phyloP scores from a whole-genome alignment of 2,888 invertebrate genomes.

The Oeneis ivallda region DNA sequence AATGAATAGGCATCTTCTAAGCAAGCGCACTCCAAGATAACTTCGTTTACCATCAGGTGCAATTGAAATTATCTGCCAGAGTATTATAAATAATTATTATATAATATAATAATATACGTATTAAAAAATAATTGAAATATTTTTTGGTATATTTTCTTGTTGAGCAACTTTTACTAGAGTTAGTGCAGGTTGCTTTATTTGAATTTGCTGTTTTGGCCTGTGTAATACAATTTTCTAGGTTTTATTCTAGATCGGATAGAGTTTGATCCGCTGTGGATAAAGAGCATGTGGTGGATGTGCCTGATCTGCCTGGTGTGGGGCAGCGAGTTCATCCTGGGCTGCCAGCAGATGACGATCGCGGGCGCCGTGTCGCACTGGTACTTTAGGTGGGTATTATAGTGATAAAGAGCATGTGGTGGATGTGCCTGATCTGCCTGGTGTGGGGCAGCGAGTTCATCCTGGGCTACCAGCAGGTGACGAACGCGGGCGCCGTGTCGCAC shows the following conservation, averaged over 20 bases:
- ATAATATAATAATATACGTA: too few relatives aligned
- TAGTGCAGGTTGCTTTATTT: neutral
- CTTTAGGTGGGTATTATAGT: conserved; percentile 85
- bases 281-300: conserved; percentile 97
- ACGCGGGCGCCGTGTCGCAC: conserved; percentile 94
- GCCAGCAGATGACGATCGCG: conserved; percentile 96
- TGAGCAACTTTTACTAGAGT: too few relatives aligned
- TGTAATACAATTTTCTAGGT: conserved; percentile 48
- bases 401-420: conserved; percentile 97
- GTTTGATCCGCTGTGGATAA: conserved; percentile 90
- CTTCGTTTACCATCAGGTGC: too few relatives aligned
- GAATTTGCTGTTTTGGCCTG: neutral
- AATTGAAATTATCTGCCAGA: too few relatives aligned
- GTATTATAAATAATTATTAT: too few relatives aligned
- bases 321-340: conserved; percentile 95
- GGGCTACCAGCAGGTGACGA: conserved; percentile 96
- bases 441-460: conserved; percentile 98
- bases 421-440: conserved; percentile 93
- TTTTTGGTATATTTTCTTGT: too few relatives aligned
- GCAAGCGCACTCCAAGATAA: too few relatives aligned
- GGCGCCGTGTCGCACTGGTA: conserved; percentile 97
- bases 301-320: conserved; percentile 95
- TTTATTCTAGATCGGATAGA: conserved; percentile 82
- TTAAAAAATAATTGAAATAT: too few relatives aligned
- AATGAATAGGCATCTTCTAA: too few relatives aligned